These are phyloP conservation scores for Polyploca ridens DNA, from an alignment of 2,888 invertebrate species.

Conservation along the genomic window DNA sequence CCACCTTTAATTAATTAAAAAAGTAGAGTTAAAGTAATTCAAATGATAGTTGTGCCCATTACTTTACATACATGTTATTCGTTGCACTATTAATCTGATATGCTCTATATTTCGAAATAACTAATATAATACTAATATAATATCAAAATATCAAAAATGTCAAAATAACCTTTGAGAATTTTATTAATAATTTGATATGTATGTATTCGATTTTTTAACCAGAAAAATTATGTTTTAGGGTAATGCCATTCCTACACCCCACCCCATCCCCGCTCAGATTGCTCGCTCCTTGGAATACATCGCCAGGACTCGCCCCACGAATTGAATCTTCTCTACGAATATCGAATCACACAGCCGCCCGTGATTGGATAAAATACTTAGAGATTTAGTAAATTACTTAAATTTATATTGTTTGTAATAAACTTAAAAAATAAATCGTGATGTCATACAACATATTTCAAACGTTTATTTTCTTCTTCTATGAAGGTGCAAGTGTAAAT, in stretches of 20 bases:
- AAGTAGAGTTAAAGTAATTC: background rate
- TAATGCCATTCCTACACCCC: conserved; percentile 73
- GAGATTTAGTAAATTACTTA: conserved; percentile 26
- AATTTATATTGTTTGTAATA: background rate
- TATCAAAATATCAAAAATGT: too few species aligned
- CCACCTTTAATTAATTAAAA: background rate
- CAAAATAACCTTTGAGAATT: too few species aligned
- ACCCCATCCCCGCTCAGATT: conserved; percentile 78
- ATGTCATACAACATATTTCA: conserved; percentile 37
- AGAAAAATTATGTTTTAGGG: conserved; percentile 48
- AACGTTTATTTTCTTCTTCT: conserved; percentile 26
- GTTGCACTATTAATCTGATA: too few species aligned
- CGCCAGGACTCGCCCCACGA: conserved; percentile 37
- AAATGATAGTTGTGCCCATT: background rate
- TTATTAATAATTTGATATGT: too few species aligned
- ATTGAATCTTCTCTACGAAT: conserved; percentile 32
- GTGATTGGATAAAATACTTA: conserved; percentile 23
- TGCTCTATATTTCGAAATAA: too few species aligned
- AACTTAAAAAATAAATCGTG: conserved; percentile 36
- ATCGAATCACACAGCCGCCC: conserved; percentile 19
- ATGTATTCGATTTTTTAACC: too few species aligned
- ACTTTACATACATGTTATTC: too few species aligned
- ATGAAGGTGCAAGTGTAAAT: conserved; percentile 40
- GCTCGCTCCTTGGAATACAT: conserved; percentile 67
- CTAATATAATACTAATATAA: too few species aligned